A percentile compares a stretch with the other conserved stretches of the same genome.
These are phyloP conservation scores for Megamerina dolium DNA, from an alignment of 2,888 invertebrate genomes.

Conservation along the genomic window DNA sequence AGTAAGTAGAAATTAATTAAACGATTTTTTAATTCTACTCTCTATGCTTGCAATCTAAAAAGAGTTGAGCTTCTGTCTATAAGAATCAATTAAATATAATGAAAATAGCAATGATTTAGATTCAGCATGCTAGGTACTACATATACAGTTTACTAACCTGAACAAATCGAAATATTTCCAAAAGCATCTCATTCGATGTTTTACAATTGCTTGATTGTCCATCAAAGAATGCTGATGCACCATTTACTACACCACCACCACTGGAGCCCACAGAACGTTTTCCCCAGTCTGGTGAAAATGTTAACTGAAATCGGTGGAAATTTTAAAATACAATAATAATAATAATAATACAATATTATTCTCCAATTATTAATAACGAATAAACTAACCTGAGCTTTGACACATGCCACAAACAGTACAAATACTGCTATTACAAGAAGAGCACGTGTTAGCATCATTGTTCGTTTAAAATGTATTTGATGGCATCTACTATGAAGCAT, in stretches of 20 bases:
- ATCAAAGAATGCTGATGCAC: conserved; percentile 35
- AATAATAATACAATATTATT: background rate
- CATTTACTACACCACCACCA: conserved; percentile 18
- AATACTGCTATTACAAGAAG: conserved; percentile 31
- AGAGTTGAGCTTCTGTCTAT: conserved; percentile 38
- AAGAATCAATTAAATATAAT: background rate
- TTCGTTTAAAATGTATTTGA: no score
- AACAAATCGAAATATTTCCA: conserved; percentile 45
- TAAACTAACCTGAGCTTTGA: conserved; percentile 31
- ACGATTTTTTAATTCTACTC: conserved; percentile 24
- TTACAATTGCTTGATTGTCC: conserved; percentile 35
- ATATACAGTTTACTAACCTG: conserved; percentile 28
- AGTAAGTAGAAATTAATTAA: background rate
- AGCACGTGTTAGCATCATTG: conserved; percentile 36
- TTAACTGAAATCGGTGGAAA: conserved; percentile 35
- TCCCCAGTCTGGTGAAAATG: conserved; percentile 45
- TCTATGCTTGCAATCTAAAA: conserved; percentile 41
- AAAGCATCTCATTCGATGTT: conserved; percentile 41
- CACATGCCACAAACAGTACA: conserved; percentile 31
- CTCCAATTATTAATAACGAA: background rate
- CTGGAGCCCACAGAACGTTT: conserved; percentile 33
- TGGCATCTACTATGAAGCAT: no score
- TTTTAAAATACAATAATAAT: no score
- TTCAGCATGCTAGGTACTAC: no score
- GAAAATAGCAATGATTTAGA: background rate